Percentiles rank a stretch among this genome's conserved stretches.
These are phyloP conservation scores for Arrhamphus sclerolepis DNA, from an alignment of 2,797 vertebrate genomes.

Conservation along the genomic window DNA sequence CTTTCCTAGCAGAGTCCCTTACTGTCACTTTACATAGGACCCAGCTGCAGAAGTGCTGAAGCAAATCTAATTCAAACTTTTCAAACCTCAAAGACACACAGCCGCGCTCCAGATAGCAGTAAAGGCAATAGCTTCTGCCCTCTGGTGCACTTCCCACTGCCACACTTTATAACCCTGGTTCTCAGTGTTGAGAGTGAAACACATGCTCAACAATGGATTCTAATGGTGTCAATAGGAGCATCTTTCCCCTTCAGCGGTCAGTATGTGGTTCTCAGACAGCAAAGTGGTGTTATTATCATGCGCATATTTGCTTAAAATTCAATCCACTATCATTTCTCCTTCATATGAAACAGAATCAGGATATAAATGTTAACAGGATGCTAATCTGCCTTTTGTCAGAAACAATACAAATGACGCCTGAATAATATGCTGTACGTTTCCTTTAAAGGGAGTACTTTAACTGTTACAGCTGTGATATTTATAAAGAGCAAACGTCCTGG, in stretches of 20 bases:
- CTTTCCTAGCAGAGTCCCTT: slow-evolving; percentile 55
- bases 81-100: slow-evolving; percentile 71
- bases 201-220: slow-evolving; percentile 75
- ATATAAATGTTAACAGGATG: slow-evolving; percentile 70
- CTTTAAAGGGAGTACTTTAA: slow-evolving; percentile 36
- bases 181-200: slow-evolving; percentile 62
- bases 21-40: slow-evolving; percentile 74
- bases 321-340: slow-evolving; percentile 65
- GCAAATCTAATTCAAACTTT: slow-evolving; percentile 77
- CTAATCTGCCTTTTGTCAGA: slow-evolving; percentile 52
- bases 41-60: slow-evolving; percentile 76
- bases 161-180: slow-evolving; percentile 63
- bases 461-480: slow-evolving; percentile 58
- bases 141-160: slow-evolving; percentile 62
- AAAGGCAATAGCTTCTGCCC: slow-evolving; percentile 72
- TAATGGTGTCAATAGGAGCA: slow-evolving; percentile 72
- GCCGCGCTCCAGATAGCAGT: slow-evolving; percentile 66
- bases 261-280: slow-evolving; percentile 61
- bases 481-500: slow-evolving; percentile 59
- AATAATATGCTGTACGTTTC: slow-evolving; percentile 41
- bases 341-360: slow-evolving; percentile 63
- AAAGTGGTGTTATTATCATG: slow-evolving; percentile 67
- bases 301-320: slow-evolving; percentile 67
- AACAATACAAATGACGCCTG: slow-evolving; percentile 55
- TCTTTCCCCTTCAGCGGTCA: slow-evolving; percentile 70